These are phyloP conservation scores for Sisyra terminalis DNA, from an alignment of 2,888 invertebrate species.

Conservation along the genomic window DNA sequence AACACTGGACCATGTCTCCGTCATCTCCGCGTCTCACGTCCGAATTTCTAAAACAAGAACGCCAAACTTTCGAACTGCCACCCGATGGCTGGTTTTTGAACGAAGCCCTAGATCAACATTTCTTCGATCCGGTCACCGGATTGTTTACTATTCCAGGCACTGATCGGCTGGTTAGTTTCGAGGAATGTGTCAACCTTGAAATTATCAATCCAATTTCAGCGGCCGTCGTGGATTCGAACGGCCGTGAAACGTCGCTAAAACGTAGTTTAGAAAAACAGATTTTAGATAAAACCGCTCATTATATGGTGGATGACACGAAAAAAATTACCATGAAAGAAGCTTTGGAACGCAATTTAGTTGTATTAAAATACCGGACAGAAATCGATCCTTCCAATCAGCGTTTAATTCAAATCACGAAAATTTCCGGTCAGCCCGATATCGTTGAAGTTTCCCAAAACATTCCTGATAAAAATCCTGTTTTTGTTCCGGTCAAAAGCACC, in stretches of 20 bases:
- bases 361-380: slow-evolving; percentile 36
- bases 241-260: slow-evolving; percentile 46
- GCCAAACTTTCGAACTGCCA: slow-evolving; percentile 62
- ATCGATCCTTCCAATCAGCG: slow-evolving; percentile 36
- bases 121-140: slow-evolving; percentile 72
- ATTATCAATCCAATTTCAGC: slow-evolving; percentile 76
- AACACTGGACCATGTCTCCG: background rate
- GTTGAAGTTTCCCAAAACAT: slow-evolving; percentile 47
- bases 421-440: slow-evolving; percentile 52
- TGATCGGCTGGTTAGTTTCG: slow-evolving; percentile 66
- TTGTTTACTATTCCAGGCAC: slow-evolving; percentile 75
- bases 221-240: slow-evolving; percentile 61
- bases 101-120: slow-evolving; percentile 65
- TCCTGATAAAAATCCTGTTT: slow-evolving; percentile 28
- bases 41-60: slow-evolving; percentile 24
- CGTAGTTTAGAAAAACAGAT: slow-evolving; percentile 65
- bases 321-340: slow-evolving; percentile 59
- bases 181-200: slow-evolving; percentile 72
- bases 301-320: slow-evolving; percentile 29
- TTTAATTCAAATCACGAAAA: slow-evolving; percentile 54
- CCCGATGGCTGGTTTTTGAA: slow-evolving; percentile 67
- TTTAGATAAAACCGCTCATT: slow-evolving; percentile 63
- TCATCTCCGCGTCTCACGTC: background rate
- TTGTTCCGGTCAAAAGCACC: slow-evolving; percentile 30
- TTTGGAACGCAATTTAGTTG: slow-evolving; percentile 44